Evolutionary conservation across 2,113 vertebrate genomes (phyloP).

Genomic region (Oryzias melastigma): DNA sequence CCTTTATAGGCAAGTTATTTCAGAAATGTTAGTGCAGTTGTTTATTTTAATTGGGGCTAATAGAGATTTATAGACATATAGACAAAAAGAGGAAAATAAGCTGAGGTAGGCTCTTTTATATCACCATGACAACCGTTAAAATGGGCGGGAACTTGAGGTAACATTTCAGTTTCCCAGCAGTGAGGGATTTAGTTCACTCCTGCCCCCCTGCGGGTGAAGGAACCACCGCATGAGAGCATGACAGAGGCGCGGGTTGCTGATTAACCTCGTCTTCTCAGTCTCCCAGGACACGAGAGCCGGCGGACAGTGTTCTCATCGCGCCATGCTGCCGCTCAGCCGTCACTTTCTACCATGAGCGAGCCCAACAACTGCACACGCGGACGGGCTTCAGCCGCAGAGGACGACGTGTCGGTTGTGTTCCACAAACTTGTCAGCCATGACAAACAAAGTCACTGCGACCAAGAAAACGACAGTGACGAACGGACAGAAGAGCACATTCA

Average conservation of each 20-base stretch:
- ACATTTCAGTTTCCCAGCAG: conserved; percentile 48
- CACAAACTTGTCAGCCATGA: conserved; percentile 57
- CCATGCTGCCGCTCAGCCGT: conserved; percentile 67
- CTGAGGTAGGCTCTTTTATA: conserved; percentile 4
- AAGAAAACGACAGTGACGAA: conserved; percentile 24
- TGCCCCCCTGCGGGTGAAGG: conserved; percentile 64
- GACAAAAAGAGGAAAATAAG: not conserved
- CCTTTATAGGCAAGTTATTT: no score
- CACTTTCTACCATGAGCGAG: conserved; percentile 70
- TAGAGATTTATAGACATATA: not conserved
- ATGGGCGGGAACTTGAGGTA: conserved; percentile 37
- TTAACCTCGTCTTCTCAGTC: conserved; percentile 59
- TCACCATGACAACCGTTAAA: not conserved
- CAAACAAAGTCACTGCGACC: not conserved
- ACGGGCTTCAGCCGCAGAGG: conserved; percentile 46
- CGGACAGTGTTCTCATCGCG: conserved; percentile 41
- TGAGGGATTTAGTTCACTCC: conserved; percentile 17
- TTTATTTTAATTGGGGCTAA: no score
- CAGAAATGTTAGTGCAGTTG: no score
- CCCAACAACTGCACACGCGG: conserved; percentile 35
- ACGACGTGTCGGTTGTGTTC: conserved; percentile 59
- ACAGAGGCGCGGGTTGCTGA: conserved; percentile 64
- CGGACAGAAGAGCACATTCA: conserved; percentile 36
- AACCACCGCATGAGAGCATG: conserved; percentile 30
- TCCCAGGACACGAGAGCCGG: conserved; percentile 37